Conservation (phyloP, 2,888 invertebrate species). For the Eupelmus urozonus region DNA sequence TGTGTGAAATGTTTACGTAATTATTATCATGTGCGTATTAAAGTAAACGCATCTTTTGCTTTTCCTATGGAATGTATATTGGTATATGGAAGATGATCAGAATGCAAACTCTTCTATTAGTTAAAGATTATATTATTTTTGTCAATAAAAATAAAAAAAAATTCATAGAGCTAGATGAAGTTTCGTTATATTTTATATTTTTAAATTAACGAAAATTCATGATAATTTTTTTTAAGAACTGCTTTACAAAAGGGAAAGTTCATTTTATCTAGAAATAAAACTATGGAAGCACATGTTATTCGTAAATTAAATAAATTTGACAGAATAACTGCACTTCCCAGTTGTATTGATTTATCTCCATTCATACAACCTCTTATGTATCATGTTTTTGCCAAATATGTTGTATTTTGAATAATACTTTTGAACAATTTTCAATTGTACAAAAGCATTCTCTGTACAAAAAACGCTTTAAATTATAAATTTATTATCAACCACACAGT, state of each 20-base stretch:
- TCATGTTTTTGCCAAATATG: constrained; percentile 22
- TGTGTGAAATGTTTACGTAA: not conserved
- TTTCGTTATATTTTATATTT: not conserved
- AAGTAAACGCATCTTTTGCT: constrained; percentile 57
- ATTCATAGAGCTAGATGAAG: constrained; percentile 17
- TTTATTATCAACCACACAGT: constrained; percentile 5
- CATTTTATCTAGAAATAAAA: constrained; percentile 27
- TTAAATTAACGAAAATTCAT: constrained; percentile 1
- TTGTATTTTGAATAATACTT: not conserved
- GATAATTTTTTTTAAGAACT: constrained; percentile 30
- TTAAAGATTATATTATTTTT: constrained; percentile 20
- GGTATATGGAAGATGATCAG: constrained; percentile 74
- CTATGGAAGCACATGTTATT: constrained; percentile 40
- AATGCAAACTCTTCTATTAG: constrained; percentile 61
- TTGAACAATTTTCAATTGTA: constrained; percentile 35
- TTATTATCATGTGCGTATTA: not conserved
- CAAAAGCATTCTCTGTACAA: constrained; percentile 46
- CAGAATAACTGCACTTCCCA: constrained; percentile 39
- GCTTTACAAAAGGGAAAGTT: constrained; percentile 33
- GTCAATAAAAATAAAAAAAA: constrained; percentile 11
- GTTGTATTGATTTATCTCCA: not conserved
- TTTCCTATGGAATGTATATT: constrained; percentile 76
- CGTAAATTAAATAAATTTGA: constrained; percentile 42
- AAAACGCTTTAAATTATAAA: constrained; percentile 39
- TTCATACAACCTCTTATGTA: not conserved